phyloP scores from a whole-genome alignment of 2,113 vertebrate genomes.

The Protobothrops mucrosquamatus region DNA sequence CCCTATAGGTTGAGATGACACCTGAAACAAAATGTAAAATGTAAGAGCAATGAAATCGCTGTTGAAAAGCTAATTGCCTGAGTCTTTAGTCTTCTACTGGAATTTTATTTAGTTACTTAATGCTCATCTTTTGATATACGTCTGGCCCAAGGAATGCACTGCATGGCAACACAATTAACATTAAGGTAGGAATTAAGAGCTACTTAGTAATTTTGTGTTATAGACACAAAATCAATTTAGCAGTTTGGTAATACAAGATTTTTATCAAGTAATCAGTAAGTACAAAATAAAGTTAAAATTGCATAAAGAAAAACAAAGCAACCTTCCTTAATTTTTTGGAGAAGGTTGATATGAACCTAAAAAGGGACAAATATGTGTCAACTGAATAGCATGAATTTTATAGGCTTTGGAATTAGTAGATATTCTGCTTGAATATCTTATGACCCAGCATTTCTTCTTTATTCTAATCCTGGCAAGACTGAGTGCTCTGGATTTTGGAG shows the following conservation, averaged over 20 bases:
- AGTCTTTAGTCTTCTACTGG: neutral
- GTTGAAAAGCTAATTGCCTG: constrained; percentile 2
- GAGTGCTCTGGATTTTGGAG: neutral
- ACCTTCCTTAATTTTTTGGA: neutral
- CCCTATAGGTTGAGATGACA: neutral
- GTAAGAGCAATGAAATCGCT: neutral
- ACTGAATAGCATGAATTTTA: neutral
- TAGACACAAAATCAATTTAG: constrained; percentile 10
- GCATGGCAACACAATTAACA: neutral
- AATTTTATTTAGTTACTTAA: neutral
- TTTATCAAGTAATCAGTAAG: constrained; percentile 7
- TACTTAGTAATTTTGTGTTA: constrained; percentile 13
- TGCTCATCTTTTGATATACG: neutral
- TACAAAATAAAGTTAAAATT: neutral
- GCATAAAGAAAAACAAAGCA: neutral
- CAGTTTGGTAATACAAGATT: neutral
- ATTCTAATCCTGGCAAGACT: too few relatives aligned
- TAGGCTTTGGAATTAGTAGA: neutral
- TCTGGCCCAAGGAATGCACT: neutral
- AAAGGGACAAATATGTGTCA: neutral
- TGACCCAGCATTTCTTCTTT: neutral
- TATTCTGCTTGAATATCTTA: neutral
- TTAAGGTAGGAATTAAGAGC: constrained; percentile 2
- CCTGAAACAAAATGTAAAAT: neutral
- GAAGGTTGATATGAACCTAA: neutral